Percentiles rank a stretch among this genome's conserved stretches.
phyloP scores from a whole-genome alignment of 2,113 vertebrate genomes.

The Anthoscopus minutus region DNA sequence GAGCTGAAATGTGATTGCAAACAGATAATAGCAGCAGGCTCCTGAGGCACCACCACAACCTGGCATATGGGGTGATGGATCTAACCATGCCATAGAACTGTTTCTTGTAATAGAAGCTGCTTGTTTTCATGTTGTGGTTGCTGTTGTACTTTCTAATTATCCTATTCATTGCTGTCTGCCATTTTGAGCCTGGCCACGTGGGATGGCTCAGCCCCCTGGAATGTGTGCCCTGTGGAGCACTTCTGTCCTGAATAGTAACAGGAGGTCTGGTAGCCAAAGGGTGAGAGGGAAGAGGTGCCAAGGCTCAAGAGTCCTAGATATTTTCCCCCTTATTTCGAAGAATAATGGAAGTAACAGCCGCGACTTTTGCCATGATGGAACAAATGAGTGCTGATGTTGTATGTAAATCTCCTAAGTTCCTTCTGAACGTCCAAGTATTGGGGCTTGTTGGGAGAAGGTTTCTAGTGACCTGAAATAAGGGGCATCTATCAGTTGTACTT shows the following conservation, averaged over 20 bases:
- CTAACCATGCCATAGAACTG: neutral
- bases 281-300: neutral
- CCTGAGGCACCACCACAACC: neutral
- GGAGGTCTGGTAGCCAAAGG: neutral
- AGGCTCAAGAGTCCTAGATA: neutral
- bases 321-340: slow-evolving; percentile 4
- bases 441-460: neutral
- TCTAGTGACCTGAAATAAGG: neutral
- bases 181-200: slow-evolving; percentile 32
- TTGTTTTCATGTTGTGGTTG: slow-evolving; percentile 31
- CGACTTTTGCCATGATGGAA: neutral
- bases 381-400: neutral
- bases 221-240: neutral
- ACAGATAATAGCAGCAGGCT: slow-evolving; percentile 42
- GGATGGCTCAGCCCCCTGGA: slow-evolving; percentile 20
- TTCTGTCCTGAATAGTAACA: neutral
- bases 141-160: slow-evolving; percentile 35
- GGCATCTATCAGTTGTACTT: neutral
- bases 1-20: slow-evolving; percentile 47
- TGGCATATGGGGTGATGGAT: slow-evolving; percentile 17
- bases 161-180: slow-evolving; percentile 34
- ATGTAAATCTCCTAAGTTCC: neutral
- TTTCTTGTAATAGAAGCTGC: slow-evolving; percentile 26
- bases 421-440: neutral
- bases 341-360: neutral